phyloP scores from a whole-genome alignment of 1,140 invertebrate species.

The Artemia franciscana region DNA sequence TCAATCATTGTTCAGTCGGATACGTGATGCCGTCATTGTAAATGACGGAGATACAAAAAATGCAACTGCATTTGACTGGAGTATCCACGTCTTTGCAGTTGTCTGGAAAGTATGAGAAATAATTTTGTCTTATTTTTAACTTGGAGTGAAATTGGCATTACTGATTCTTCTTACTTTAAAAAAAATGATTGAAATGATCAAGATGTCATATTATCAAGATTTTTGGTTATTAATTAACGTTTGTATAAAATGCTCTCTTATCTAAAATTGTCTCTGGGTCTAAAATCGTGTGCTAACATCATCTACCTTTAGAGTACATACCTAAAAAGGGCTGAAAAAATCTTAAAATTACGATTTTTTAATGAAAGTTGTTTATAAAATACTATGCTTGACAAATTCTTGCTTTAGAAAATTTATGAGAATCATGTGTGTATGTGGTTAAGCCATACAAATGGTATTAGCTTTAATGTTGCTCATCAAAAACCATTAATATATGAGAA shows the following conservation, averaged over 20 bases:
- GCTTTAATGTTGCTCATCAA: no score
- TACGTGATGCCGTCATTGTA: slow-evolving; percentile 33
- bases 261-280: not conserved
- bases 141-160: not conserved
- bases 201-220: not conserved
- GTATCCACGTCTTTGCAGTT: slow-evolving; percentile 40
- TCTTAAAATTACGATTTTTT: no score
- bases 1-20: slow-evolving; percentile 30
- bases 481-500: no score
- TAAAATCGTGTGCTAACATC: not conserved
- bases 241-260: not conserved
- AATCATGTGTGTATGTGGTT: no score
- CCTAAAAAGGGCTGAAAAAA: no score
- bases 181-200: no score
- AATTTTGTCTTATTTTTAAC: not conserved
- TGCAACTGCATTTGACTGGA: slow-evolving; percentile 29
- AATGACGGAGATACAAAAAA: slow-evolving; percentile 36
- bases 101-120: slow-evolving; percentile 35
- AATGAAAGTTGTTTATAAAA: no score
- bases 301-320: no score
- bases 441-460: no score
- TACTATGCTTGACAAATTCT: no score
- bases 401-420: no score
- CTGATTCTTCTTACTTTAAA: not conserved
- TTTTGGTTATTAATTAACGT: not conserved